A percentile compares a stretch with the other conserved stretches of the same genome.
Conservation (phyloP, 2,113 vertebrate species). For the Azemiops feae region DNA sequence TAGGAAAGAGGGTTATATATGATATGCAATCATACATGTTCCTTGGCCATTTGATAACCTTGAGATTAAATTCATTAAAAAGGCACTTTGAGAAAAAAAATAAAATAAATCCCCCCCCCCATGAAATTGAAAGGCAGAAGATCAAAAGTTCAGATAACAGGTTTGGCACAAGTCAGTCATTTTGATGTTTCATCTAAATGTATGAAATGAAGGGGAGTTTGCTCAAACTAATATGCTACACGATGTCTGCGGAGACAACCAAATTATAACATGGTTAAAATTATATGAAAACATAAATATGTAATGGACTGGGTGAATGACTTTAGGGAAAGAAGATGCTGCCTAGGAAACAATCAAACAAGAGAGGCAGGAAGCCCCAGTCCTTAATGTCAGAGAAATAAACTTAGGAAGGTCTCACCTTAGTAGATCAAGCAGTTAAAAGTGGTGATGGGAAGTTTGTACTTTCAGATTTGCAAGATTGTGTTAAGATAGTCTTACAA, state of each 20-base stretch:
- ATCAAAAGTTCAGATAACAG: not conserved
- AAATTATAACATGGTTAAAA: not conserved
- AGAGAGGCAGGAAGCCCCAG: not conserved
- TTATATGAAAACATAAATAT: not conserved
- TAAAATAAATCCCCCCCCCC: too few species aligned
- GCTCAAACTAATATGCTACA: not conserved
- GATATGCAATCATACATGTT: not conserved
- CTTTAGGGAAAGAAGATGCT: not conserved
- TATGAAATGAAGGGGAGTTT: not conserved
- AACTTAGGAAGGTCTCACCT: not conserved
- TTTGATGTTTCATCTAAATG: not conserved
- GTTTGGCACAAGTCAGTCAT: not conserved
- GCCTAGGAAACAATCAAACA: not conserved
- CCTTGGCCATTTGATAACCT: not conserved
- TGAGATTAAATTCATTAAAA: not conserved
- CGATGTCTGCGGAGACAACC: not conserved
- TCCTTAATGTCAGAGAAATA: not conserved
- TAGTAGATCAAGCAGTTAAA: not conserved
- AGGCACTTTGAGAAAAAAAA: not conserved
- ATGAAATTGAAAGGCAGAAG: not conserved
- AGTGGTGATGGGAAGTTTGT: not conserved
- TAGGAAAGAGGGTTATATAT: not conserved
- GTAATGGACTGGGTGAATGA: not conserved
- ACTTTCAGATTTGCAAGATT: not conserved
- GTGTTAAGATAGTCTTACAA: not conserved